Evolutionary conservation across 92 coral and sea anemone genomes (phyloP), one percentile per base, ranked within the genome.

Genomic region (Ricordea florida): DNA sequence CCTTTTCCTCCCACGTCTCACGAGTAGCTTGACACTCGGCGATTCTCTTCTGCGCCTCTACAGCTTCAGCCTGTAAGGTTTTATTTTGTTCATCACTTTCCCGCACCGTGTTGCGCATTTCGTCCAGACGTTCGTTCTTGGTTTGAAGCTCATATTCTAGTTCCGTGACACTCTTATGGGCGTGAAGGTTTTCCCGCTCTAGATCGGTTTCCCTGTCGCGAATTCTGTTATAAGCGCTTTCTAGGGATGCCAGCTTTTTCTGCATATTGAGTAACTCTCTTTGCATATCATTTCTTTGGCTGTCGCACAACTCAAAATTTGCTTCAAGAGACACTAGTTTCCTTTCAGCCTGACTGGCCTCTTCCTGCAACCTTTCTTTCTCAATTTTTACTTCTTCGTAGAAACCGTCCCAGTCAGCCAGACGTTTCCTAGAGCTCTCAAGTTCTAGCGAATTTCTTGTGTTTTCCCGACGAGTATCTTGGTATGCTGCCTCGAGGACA

Each of bases 281-380:
- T 46, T 63, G 84, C 0, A 80, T 69, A 57, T 88, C 92, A 22
- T 45, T 79, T 10, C 63, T 81, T 78, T 88, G 86, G 41, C 80
- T 71, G 50, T 88, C 82, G 30, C 60, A 43, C 23, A 86, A 70
- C 73, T 92, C 93, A 60, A 74, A 81, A 16, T 81, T 93, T 24
- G 98, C 94, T 42, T 91, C 92, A 16, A 83, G 32, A 33, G 86
- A 82, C 10, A 82, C 79, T 41, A 74, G 13, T 60, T 75, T 74
- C 46, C 76, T 67, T 13, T 83, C 81, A 13, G 69, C 45, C 9
- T 88, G 93, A 45, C 49, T 62, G 35, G 78, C 29, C 13, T 83
- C 76, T 4, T 63, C 82, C 58, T 70, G 86, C 25, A 77, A 57
- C 24, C 36, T 74, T 30, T 76, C 68, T 50, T 60, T 84, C 36